These are phyloP conservation scores for Dysdera silvatica DNA, from an alignment of 1,140 invertebrate species.

Conservation along the genomic window DNA sequence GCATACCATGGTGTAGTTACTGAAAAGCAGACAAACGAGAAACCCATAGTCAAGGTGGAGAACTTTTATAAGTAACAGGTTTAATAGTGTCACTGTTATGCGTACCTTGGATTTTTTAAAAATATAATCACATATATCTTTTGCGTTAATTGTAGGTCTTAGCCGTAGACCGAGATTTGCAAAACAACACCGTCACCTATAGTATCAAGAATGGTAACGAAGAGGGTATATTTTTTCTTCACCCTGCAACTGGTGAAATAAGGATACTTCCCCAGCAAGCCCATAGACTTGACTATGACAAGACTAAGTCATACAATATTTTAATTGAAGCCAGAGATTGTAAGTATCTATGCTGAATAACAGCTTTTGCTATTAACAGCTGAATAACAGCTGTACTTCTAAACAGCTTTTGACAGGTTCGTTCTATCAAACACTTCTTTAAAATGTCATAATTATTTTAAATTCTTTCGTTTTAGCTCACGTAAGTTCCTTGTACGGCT, in stretches of 20 bases:
- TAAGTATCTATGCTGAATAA: conserved; percentile 29
- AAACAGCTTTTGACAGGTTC: too few species aligned
- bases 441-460: too few species aligned
- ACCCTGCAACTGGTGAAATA: conserved; percentile 37
- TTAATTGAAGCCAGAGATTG: conserved; percentile 39
- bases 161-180: conserved; percentile 38
- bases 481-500: conserved; percentile 31
- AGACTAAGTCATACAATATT: conserved; percentile 35
- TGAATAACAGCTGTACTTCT: too few species aligned
- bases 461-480: conserved; percentile 30
- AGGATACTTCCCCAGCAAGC: conserved; percentile 28
- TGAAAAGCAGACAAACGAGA: conserved; percentile 34
- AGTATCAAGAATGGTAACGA: conserved; percentile 39
- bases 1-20: conserved; percentile 33
- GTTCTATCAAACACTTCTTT: too few species aligned
- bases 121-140: not conserved
- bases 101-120: too few species aligned
- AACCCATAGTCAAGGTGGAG: conserved; percentile 32
- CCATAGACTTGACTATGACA: conserved; percentile 35
- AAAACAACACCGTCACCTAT: conserved; percentile 38
- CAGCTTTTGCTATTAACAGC: too few species aligned
- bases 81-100: too few species aligned
- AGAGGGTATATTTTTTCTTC: conserved; percentile 37
- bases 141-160: conserved; percentile 24
- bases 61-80: not conserved